phyloP scores from a whole-genome alignment of 2,888 invertebrate genomes.

The Lapara coniferarum region DNA sequence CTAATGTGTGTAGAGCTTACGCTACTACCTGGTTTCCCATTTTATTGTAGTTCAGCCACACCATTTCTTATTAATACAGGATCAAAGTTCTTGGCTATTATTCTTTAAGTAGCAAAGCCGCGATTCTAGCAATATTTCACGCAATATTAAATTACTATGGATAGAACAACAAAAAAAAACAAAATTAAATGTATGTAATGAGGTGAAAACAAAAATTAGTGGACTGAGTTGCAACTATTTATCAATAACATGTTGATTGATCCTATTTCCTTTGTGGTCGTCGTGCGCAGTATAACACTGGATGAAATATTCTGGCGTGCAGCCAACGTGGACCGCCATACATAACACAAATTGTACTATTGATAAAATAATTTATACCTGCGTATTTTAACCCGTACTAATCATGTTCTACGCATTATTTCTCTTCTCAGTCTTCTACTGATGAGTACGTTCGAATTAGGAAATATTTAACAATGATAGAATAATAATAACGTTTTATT shows the following conservation, averaged over 20 bases:
- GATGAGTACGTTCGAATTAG: too few species aligned
- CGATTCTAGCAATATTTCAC: too few species aligned
- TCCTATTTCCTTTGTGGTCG: slow-evolving; percentile 67
- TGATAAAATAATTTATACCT: slow-evolving; percentile 44
- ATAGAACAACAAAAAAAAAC: neutral
- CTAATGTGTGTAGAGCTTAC: too few species aligned
- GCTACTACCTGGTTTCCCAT: too few species aligned
- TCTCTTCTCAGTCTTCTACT: too few species aligned
- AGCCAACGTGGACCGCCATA: slow-evolving; percentile 56
- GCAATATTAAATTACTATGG: neutral
- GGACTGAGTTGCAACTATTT: neutral
- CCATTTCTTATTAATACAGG: too few species aligned
- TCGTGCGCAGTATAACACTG: slow-evolving; percentile 56
- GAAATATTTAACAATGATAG: too few species aligned
- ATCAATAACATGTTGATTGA: slow-evolving; percentile 55
- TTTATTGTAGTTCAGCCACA: too few species aligned
- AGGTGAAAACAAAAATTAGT: neutral
- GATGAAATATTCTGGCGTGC: slow-evolving; percentile 68
- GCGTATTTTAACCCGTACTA: slow-evolving; percentile 8
- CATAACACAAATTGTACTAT: slow-evolving; percentile 56
- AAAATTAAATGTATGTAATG: neutral
- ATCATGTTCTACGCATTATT: neutral
- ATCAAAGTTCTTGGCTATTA: too few species aligned
- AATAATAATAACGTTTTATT: too few species aligned
- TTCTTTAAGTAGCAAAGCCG: too few species aligned